These are phyloP conservation scores for Patella depressa DNA, from an alignment of 2,888 invertebrate genomes.

Conservation along the genomic window DNA sequence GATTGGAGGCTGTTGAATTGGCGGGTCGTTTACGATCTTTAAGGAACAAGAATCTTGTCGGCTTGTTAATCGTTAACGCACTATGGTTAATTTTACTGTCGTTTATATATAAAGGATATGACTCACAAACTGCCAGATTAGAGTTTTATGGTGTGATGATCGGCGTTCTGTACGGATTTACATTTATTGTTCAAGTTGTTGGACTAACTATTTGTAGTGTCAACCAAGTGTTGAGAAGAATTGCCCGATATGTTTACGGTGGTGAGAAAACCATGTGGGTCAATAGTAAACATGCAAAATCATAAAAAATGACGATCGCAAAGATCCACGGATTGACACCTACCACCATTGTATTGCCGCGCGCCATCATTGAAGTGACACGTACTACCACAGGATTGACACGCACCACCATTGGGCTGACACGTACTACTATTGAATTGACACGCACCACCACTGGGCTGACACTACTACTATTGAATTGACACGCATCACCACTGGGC, in stretches of 20 bases:
- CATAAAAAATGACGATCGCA: no score
- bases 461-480: no score
- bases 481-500: no score
- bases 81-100: conserved; percentile 49
- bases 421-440: no score
- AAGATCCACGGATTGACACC: no score
- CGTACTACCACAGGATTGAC: no score
- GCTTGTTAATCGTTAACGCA: conserved; percentile 41
- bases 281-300: conserved; percentile 18
- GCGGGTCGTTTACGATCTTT: conserved; percentile 38
- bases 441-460: no score
- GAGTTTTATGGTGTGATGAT: conserved; percentile 23
- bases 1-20: conserved; percentile 41
- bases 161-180: conserved; percentile 35
- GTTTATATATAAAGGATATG: conserved; percentile 45
- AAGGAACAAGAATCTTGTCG: conserved; percentile 42
- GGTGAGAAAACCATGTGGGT: conserved; percentile 44
- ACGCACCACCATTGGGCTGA: no score
- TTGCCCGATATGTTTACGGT: conserved; percentile 40
- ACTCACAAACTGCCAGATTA: conserved; percentile 42
- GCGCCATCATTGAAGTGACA: no score
- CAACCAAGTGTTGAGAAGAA: conserved; percentile 37
- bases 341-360: no score
- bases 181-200: conserved; percentile 47
- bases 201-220: conserved; percentile 47